These are phyloP conservation scores for Tarsius wallacei DNA, from an alignment of 2,797 vertebrate genomes.

Conservation along the genomic window DNA sequence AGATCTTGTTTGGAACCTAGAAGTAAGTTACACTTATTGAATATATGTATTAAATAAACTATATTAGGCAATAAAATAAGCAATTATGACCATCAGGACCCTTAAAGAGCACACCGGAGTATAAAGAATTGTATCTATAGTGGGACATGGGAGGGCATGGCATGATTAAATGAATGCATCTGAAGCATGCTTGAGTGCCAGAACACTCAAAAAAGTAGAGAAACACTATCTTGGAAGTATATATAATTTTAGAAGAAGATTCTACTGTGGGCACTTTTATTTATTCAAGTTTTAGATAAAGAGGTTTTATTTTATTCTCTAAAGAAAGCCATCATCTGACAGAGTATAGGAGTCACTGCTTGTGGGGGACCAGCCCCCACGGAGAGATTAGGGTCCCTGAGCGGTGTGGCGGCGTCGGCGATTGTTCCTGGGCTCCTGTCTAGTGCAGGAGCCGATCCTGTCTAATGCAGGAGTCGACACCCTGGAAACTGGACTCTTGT, in stretches of 20 bases:
- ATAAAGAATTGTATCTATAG: background rate
- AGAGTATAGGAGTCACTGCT: background rate
- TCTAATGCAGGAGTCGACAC: too few species aligned
- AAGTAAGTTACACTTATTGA: background rate
- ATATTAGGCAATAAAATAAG: background rate
- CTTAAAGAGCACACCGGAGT: background rate
- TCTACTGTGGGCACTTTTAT: background rate
- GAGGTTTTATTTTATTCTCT: slow-evolving; percentile 10
- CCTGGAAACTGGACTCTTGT: too few species aligned
- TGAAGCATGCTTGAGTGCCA: background rate
- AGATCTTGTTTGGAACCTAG: background rate
- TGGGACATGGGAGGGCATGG: background rate
- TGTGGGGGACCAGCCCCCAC: too few species aligned
- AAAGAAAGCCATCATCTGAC: background rate
- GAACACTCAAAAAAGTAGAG: background rate
- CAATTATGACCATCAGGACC: too few species aligned
- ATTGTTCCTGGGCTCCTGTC: too few species aligned
- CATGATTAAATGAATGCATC: background rate
- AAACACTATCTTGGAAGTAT: background rate
- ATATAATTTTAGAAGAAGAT: background rate
- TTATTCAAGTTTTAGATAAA: background rate
- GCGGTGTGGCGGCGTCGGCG: too few species aligned
- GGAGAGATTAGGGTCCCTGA: too few species aligned
- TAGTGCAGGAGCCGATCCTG: too few species aligned
- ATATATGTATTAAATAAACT: background rate